Evolutionary conservation across 2,888 invertebrate species (phyloP), one percentile per base, ranked within the genome.

Genomic region (Lacanobia wlatinum): DNA sequence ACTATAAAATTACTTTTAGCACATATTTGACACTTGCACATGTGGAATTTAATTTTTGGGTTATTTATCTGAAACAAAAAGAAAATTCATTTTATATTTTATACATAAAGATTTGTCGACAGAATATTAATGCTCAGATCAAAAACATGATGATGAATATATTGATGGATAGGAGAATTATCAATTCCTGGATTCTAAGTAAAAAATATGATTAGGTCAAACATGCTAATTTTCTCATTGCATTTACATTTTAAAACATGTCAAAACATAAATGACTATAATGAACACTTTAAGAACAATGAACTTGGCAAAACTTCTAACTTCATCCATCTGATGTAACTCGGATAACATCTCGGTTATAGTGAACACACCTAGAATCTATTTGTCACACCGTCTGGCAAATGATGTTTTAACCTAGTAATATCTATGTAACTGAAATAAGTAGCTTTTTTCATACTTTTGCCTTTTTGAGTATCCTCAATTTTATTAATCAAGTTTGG

Each of bases 11-110:
- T 83, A 87, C 89, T 91, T 89, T 81, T 90, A 84, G 80, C 91
- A 94, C 93, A 88, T 76, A 87, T 87, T 85, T 89, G 87, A 92
- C 94, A 92, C 91, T 91, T 90, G 88, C 93, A 94, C 94, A 92
- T 91, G 89, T 90, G 88, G 90, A 90, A 89, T 92, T 92, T 92
- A 87, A 91, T 92, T 89, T 90, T 91, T 86, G 84, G 82, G 88
- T 85, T 87, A 89, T 91, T 90, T 82, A 93, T 91, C 95, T 95
- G 95, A 88, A 95, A 95, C 92, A 94, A 92, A 83, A 83, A 74
- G 23, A 71, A 76, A 72, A 66, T 18, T 1, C 18, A 9, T 21
- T 2, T 50, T 40, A 46, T 23, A 50, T 12, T 63, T 43, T 34
- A 21, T n/a, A 16, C 2, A 23, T 48, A 28, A 1, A 21, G 8